Base-by-base conservation (phyloP, 2,113 vertebrate species). In the Etheostoma cragini region DNA sequence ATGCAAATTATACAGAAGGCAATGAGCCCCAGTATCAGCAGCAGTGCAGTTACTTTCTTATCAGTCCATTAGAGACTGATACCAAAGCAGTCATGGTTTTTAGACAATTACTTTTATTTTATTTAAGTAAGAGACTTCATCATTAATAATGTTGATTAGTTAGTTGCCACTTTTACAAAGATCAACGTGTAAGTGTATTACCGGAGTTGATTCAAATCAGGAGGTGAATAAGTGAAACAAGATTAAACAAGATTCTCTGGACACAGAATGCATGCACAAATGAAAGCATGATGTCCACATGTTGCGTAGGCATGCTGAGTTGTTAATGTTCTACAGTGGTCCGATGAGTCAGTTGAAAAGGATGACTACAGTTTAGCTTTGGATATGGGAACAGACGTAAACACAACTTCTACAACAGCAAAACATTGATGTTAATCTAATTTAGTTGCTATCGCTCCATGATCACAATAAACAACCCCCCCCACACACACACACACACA, bases 271-370 rank as follows among this genome's bases (percentile, higher is more conserved):
- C 15, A 30, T 22, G 17, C 67, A 58, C n/a, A 52, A 47, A 70
- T 70, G 75, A 84, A 69, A 84, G 75, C 78, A 73, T 24, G 45
- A 38, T 73, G 45, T 72, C 72, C 72, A 79, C 79, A 81, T 79
- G 85, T 56, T 90, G 87, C 22, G 75, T 72, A 75, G 76, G 76
- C 85, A 65, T 35, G 5, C 33, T 13, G 57, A 80, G 66, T 75
- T 77, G 78, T 77, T 87, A 80, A 88, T 75, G 52, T 79, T 80
- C 53, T 53, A 58, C 75, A 80, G 75, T 85, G 69, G 49, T 82
- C 57, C 22, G 71, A 78, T 90, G 86, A 90, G 76, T 92, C 84
- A 88, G 63, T 49, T 56, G 35, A 54, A 72, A 88, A 72, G n/a
- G 58, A 50, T 52, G 80, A 67, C 63, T 60, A 54, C 68, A 81